A percentile compares a stretch with the other conserved stretches of the same genome.
Conservation (phyloP, 2,113 vertebrate genomes). For the Saccopteryx bilineata region DNA sequence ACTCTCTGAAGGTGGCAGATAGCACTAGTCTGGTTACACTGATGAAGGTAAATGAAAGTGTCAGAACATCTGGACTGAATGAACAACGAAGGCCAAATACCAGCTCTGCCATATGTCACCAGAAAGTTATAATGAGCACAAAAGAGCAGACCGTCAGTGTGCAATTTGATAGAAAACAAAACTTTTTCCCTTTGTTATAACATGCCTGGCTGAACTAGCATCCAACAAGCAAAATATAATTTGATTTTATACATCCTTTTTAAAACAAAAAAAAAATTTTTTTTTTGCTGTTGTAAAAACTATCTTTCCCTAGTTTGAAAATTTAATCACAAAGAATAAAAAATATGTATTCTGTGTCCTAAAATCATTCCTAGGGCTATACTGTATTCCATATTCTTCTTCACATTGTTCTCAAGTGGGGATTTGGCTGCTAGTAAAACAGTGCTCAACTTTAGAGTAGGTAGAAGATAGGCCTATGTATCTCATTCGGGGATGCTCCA, state of each 20-base stretch:
- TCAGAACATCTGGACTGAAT: constrained; percentile 53
- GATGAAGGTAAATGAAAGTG: constrained; percentile 66
- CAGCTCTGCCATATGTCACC: not conserved
- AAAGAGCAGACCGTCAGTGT: not conserved
- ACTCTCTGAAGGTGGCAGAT: constrained; percentile 49
- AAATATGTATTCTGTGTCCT: not conserved
- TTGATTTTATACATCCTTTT: not conserved
- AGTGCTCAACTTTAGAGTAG: not conserved
- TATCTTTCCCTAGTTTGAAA: not conserved
- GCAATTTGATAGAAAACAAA: constrained; percentile 27
- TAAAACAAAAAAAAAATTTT: not conserved
- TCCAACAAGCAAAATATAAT: not conserved
- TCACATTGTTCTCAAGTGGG: not conserved
- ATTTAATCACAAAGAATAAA: constrained; percentile 24
- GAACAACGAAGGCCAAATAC: constrained; percentile 38
- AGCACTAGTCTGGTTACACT: constrained; percentile 49
- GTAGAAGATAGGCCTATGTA: not conserved
- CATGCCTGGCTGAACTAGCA: not conserved
- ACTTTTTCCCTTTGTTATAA: not conserved
- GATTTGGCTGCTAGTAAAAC: not conserved
- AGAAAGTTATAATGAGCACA: constrained; percentile 61
- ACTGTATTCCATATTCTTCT: not conserved
- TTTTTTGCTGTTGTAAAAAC: not conserved
- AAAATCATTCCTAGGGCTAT: not conserved
- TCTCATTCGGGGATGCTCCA: not conserved